A percentile compares a stretch with the other conserved stretches of the same genome.
Conservation (phyloP, 2,888 invertebrate genomes). For the Mythimna albipuncta region DNA sequence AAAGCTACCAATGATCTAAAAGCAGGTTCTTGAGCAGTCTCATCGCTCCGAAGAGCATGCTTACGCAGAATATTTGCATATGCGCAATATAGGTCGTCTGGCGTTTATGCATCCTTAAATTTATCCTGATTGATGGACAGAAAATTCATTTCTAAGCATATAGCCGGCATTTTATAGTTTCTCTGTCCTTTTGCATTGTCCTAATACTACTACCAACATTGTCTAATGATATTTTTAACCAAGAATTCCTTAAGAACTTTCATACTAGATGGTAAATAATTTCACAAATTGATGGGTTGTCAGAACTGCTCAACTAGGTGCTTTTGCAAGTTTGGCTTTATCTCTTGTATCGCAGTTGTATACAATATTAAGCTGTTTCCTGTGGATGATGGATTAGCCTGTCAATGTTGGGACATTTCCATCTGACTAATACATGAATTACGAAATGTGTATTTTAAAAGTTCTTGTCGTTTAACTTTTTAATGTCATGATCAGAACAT, state of each 20-base stretch:
- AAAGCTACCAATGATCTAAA: neutral
- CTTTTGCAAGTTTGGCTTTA: conserved; percentile 52
- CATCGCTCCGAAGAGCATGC: conserved; percentile 2
- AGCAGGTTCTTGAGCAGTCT: neutral
- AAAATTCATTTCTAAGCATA: conserved; percentile 37
- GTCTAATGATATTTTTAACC: neutral
- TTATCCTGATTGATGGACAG: conserved; percentile 30
- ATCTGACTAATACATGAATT: conserved; percentile 36
- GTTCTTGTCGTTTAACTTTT: conserved; percentile 38
- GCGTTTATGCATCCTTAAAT: conserved; percentile 11
- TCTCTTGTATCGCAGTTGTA: conserved; percentile 40
- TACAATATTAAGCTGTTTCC: conserved; percentile 45
- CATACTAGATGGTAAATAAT: conserved; percentile 9
- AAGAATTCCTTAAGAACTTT: neutral
- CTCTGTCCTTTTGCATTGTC: neutral
- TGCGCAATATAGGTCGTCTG: neutral
- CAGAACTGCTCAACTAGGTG: conserved; percentile 30
- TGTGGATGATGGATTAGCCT: conserved; percentile 51
- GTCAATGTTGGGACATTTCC: conserved; percentile 54
- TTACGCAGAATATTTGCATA: neutral
- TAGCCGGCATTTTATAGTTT: neutral
- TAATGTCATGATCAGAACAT: conserved; percentile 18
- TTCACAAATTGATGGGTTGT: conserved; percentile 42
- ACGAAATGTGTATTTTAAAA: conserved; percentile 28
- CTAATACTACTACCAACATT: neutral